These are phyloP conservation scores for Zeuzera pyrina DNA, from an alignment of 2,888 invertebrate species.

Conservation along the genomic window DNA sequence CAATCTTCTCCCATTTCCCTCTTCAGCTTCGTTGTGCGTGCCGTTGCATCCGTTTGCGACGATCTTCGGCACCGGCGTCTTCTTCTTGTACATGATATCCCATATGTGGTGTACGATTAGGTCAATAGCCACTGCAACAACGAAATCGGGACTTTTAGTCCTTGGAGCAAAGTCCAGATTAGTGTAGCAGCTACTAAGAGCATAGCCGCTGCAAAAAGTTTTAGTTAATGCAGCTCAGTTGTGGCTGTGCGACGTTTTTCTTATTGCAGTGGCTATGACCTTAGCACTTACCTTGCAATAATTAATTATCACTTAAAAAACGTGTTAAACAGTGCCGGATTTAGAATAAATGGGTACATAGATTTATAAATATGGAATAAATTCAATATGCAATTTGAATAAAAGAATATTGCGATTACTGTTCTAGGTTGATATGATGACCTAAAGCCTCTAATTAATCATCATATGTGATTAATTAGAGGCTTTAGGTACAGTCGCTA, in stretches of 20 bases:
- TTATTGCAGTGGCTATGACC: slow-evolving; percentile 71
- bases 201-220: slow-evolving; percentile 70
- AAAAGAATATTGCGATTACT: too few relatives aligned
- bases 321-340: neutral
- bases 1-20: slow-evolving; percentile 40
- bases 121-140: slow-evolving; percentile 98
- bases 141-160: slow-evolving; percentile 57
- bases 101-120: slow-evolving; percentile 99
- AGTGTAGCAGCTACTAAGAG: slow-evolving; percentile 59
- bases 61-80: slow-evolving; percentile 28
- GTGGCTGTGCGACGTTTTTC: slow-evolving; percentile 9
- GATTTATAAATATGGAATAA: too few relatives aligned
- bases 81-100: slow-evolving; percentile 86
- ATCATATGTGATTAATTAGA: too few relatives aligned
- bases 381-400: too few relatives aligned
- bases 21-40: slow-evolving; percentile 41
- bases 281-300: slow-evolving; percentile 18
- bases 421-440: too few relatives aligned
- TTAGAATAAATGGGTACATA: too few relatives aligned
- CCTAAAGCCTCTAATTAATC: too few relatives aligned
- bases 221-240: neutral
- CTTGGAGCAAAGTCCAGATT: slow-evolving; percentile 15
- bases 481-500: too few relatives aligned
- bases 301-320: neutral
- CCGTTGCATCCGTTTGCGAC: slow-evolving; percentile 54